Percentiles rank a stretch among this genome's conserved stretches.
phyloP scores from a whole-genome alignment of 2,113 vertebrate species.

The Psammodynastes pulverulentus region DNA sequence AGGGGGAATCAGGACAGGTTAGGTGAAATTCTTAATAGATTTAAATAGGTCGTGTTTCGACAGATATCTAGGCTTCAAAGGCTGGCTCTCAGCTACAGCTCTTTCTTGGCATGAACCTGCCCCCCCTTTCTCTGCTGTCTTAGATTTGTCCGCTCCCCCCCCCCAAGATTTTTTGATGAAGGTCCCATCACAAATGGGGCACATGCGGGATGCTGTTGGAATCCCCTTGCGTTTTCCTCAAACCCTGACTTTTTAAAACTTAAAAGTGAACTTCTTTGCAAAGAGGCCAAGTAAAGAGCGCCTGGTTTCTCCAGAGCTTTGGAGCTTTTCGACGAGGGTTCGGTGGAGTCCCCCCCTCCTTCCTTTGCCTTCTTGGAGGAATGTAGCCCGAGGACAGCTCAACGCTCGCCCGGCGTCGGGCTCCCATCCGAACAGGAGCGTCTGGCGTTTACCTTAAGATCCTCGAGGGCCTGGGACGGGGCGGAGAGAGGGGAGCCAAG shows the following conservation, averaged over 20 bases:
- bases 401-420: not conserved
- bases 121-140: slow-evolving; percentile 21
- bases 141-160: slow-evolving; percentile 19
- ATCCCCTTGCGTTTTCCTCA: slow-evolving; percentile 4
- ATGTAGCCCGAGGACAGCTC: slow-evolving; percentile 17
- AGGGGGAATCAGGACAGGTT: slow-evolving; percentile 66
- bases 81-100: slow-evolving; percentile 58
- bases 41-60: slow-evolving; percentile 73
- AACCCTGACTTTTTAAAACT: slow-evolving; percentile 39
- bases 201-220: slow-evolving; percentile 41
- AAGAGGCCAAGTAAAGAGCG: not conserved
- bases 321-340: slow-evolving; percentile 5
- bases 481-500: fast-evolving
- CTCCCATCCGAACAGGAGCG: slow-evolving; percentile 12
- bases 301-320: not conserved
- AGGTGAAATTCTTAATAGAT: slow-evolving; percentile 74
- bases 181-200: slow-evolving; percentile 49
- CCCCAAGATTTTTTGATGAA: slow-evolving; percentile 55
- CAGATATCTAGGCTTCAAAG: slow-evolving; percentile 68
- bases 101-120: slow-evolving; percentile 60
- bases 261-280: slow-evolving; percentile 57
- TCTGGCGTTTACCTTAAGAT: slow-evolving; percentile 1
- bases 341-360: not conserved
- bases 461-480: not conserved
- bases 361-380: not conserved